Conservation (phyloP, 2,113 vertebrate genomes). For the Cairina moschata region DNA sequence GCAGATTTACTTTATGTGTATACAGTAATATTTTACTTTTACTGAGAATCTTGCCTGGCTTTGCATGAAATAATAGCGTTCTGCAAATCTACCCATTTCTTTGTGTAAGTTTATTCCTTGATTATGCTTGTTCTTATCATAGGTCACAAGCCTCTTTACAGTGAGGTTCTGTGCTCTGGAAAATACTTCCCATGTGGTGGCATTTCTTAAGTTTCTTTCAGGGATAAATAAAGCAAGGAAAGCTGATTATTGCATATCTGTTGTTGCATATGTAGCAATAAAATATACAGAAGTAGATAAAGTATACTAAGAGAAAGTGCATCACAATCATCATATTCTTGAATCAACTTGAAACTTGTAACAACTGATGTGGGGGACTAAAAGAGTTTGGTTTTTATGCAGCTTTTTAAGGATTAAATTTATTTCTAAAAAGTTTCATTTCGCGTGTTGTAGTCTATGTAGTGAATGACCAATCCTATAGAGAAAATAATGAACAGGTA, state of each 20-base stretch:
- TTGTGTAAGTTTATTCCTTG: not conserved
- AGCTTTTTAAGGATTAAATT: not conserved
- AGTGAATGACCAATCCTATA: not conserved
- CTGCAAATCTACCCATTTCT: not conserved
- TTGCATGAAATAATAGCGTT: not conserved
- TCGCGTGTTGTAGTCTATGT: rapidly evolving
- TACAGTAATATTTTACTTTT: not conserved
- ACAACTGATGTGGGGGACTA: not conserved
- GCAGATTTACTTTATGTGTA: not conserved
- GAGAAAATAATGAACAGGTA: not conserved
- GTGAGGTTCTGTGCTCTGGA: not conserved
- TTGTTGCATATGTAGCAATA: not conserved
- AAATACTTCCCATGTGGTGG: not conserved
- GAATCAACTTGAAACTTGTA: not conserved
- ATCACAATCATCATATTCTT: not conserved
- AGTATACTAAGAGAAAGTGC: not conserved
- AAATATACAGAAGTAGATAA: not conserved
- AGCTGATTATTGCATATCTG: not conserved
- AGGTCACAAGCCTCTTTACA: not conserved
- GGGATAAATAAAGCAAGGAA: not conserved
- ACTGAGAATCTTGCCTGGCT: not conserved
- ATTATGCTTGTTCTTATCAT: rapidly evolving
- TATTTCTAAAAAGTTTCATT: not conserved
- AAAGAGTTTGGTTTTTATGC: not conserved
- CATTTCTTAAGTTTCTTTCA: not conserved